A percentile compares a stretch with the other conserved stretches of the same genome.
These are phyloP conservation scores for Cephus pygmeus DNA, from an alignment of 2,888 invertebrate genomes.

Conservation along the genomic window DNA sequence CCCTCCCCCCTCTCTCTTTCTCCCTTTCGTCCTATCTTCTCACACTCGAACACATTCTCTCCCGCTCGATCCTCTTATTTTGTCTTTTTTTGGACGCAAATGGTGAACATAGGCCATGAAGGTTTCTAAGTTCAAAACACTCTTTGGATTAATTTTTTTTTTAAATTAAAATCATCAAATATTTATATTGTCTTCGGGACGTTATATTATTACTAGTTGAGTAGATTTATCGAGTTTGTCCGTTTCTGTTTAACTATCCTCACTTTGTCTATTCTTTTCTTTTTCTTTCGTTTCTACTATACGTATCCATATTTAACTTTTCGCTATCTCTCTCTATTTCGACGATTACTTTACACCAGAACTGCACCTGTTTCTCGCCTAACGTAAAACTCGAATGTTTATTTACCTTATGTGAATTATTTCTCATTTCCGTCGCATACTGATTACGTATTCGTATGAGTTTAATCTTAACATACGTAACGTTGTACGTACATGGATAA, in stretches of 20 bases:
- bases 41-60: not conserved
- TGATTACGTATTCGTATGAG: too few relatives aligned
- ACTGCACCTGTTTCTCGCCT: slow-evolving; percentile 7
- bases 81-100: slow-evolving; percentile 31
- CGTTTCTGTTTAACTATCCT: not conserved
- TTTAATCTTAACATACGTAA: too few relatives aligned
- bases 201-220: slow-evolving; percentile 49
- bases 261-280: slow-evolving; percentile 10
- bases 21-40: not conserved
- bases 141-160: slow-evolving; percentile 28
- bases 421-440: too few relatives aligned
- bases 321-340: slow-evolving; percentile 14
- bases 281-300: slow-evolving; percentile 7
- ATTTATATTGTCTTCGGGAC: slow-evolving; percentile 61
- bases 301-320: slow-evolving; percentile 17
- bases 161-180: slow-evolving; percentile 23
- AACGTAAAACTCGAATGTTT: slow-evolving; percentile 18
- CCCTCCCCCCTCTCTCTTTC: not conserved
- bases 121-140: slow-evolving; percentile 23
- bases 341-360: slow-evolving; percentile 10
- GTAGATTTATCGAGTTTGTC: slow-evolving; percentile 44
- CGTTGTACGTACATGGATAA: too few relatives aligned
- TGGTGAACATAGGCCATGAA: slow-evolving; percentile 47
- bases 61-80: slow-evolving; percentile 3
- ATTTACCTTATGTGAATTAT: not conserved